Percentiles rank a stretch among this genome's conserved stretches.
These are phyloP conservation scores for Amazona ochrocephala DNA, from an alignment of 2,797 vertebrate genomes.

Conservation along the genomic window DNA sequence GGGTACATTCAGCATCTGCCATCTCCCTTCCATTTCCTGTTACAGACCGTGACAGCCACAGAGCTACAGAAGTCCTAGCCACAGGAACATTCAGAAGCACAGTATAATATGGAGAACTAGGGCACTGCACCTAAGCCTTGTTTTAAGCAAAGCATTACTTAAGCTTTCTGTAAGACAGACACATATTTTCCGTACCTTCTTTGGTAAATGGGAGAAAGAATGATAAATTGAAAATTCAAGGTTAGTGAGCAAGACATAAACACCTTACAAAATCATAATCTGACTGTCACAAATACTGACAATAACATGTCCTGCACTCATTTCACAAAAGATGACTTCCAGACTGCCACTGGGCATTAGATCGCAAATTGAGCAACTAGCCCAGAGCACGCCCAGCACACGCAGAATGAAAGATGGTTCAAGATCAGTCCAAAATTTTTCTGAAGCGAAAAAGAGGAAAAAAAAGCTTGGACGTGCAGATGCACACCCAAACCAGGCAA, in stretches of 20 bases:
- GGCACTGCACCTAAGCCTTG: neutral
- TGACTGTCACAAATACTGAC: neutral
- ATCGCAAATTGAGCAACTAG: neutral
- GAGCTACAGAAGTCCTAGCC: accelerated
- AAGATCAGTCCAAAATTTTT: neutral
- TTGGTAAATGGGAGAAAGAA: neutral
- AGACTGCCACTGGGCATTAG: neutral
- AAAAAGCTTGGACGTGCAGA: neutral
- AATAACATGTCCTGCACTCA: neutral
- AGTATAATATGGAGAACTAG: neutral
- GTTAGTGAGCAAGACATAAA: neutral
- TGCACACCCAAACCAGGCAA: neutral
- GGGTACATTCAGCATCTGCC: neutral
- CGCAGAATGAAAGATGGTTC: neutral
- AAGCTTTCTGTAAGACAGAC: neutral
- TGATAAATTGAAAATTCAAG: neutral
- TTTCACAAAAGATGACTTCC: neutral
- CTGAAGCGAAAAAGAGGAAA: neutral
- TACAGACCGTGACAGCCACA: neutral
- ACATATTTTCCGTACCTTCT: neutral
- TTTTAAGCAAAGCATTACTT: neutral
- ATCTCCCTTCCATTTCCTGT: neutral
- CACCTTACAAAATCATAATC: neutral
- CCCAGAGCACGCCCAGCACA: neutral
- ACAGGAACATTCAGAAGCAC: neutral